These are phyloP conservation scores for Hyposoter didymator DNA, from an alignment of 2,888 invertebrate species.

Conservation along the genomic window DNA sequence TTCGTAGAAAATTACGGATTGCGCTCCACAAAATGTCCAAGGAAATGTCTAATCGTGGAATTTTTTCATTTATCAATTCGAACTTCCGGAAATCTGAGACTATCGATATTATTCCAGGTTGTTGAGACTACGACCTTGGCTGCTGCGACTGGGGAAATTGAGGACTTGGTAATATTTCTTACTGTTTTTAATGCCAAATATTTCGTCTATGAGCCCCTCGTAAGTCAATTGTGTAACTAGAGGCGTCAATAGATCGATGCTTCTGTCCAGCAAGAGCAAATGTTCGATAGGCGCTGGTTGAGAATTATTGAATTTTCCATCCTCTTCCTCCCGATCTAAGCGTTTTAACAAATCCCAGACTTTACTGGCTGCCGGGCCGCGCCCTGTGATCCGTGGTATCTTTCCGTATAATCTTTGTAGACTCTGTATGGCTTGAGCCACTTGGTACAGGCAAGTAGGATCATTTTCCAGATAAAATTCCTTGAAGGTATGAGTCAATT, in stretches of 20 bases:
- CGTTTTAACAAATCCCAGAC: constrained; percentile 95
- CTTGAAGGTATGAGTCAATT: constrained; percentile 91
- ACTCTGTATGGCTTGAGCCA: constrained; percentile 93
- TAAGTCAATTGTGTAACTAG: constrained; percentile 98
- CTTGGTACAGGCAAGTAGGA: constrained; percentile 93
- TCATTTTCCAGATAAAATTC: constrained; percentile 96
- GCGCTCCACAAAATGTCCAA: too few species aligned
- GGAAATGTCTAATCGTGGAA: too few species aligned
- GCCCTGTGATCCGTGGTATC: constrained; percentile 95
- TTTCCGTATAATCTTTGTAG: constrained; percentile 95
- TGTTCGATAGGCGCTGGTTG: constrained; percentile 90
- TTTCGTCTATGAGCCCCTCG: constrained; percentile 98
- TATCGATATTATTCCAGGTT: too few species aligned
- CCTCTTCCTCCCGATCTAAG: constrained; percentile 87
- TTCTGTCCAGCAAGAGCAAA: constrained; percentile 95
- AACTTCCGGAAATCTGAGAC: too few species aligned
- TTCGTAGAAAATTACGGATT: too few species aligned
- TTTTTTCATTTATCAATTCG: too few species aligned
- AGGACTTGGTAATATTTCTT: constrained; percentile 71
- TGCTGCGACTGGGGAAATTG: too few species aligned
- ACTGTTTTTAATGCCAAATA: constrained; percentile 93
- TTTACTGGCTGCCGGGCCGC: constrained; percentile 94
- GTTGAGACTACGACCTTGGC: too few species aligned
- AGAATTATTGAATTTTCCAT: constrained; percentile 85
- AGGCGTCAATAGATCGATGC: constrained; percentile 96